A percentile compares a stretch with the other conserved stretches of the same genome.
Evolutionary conservation across 2,113 vertebrate species (phyloP).

Genomic region (Rhizomys pruinosus): DNA sequence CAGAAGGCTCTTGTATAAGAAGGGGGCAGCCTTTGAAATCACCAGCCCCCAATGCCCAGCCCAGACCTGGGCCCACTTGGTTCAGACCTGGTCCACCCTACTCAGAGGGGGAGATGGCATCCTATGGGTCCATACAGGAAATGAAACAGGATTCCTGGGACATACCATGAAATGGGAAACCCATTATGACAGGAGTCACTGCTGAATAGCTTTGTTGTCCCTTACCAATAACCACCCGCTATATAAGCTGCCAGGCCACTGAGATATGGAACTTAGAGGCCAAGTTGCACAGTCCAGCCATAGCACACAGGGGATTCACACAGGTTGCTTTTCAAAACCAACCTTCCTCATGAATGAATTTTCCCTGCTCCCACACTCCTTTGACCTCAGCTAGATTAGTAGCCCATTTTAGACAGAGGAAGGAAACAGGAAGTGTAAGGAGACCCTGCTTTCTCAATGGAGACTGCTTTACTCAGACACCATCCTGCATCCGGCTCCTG

Average conservation of each 20-base stretch:
- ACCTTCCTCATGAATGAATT: not conserved
- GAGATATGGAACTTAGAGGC: not conserved
- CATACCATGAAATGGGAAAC: not conserved
- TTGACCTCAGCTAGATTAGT: not conserved
- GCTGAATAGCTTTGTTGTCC: fast-evolving
- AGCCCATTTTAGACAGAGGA: not conserved
- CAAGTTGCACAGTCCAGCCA: not conserved
- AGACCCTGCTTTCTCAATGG: not conserved
- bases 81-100: fast-evolving
- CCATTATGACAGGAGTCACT: too few relatives aligned
- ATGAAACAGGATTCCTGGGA: not conserved
- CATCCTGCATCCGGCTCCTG: not conserved
- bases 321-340: not conserved
- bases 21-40: not conserved
- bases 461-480: too few relatives aligned
- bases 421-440: not conserved
- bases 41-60: too few relatives aligned
- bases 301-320: not conserved
- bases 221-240: too few relatives aligned
- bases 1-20: not conserved
- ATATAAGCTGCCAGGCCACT: not conserved
- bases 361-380: not conserved
- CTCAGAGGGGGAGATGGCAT: not conserved
- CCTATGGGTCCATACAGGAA: not conserved
- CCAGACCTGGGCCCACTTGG: too few relatives aligned